These are phyloP conservation scores for Artibeus jamaicensis DNA, from an alignment of 2,797 vertebrate species.

Conservation along the genomic window DNA sequence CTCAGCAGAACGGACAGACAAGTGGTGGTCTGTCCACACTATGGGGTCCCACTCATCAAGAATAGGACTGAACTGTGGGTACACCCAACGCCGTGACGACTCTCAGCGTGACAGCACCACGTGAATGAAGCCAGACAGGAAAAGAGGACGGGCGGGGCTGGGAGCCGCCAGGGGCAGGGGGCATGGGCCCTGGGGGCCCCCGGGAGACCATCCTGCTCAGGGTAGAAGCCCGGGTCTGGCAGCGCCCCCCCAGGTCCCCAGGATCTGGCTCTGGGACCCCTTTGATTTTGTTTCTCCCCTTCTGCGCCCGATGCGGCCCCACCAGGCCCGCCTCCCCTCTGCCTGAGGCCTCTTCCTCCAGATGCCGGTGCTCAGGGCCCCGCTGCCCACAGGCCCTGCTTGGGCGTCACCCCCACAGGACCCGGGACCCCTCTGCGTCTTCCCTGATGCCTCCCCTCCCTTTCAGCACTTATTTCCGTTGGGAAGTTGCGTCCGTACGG, in stretches of 20 bases:
- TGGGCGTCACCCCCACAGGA: not conserved
- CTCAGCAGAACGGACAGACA: accelerated
- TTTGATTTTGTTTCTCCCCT: not conserved
- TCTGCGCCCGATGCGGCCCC: accelerated
- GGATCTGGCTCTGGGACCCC: not conserved
- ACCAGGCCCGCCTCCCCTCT: too few species aligned
- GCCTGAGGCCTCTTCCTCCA: not conserved
- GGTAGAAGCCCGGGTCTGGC: not conserved
- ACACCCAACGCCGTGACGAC: accelerated
- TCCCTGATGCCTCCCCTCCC: not conserved
- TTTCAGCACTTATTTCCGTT: too few species aligned
- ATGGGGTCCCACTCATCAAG: accelerated
- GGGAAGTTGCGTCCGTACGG: too few species aligned
- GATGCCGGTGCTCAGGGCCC: not conserved
- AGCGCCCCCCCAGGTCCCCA: not conserved
- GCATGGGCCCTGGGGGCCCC: too few species aligned
- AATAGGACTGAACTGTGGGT: accelerated
- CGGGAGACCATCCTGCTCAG: accelerated
- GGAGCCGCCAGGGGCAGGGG: too few species aligned
- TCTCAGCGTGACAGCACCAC: accelerated
- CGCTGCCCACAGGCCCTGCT: not conserved
- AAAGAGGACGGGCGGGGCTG: not conserved
- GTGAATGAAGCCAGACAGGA: not conserved
- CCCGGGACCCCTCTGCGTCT: not conserved
- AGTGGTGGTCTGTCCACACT: accelerated